Evolutionary conservation across 2,113 vertebrate species (phyloP).

Genomic region (Proterorhinus semilunaris): DNA sequence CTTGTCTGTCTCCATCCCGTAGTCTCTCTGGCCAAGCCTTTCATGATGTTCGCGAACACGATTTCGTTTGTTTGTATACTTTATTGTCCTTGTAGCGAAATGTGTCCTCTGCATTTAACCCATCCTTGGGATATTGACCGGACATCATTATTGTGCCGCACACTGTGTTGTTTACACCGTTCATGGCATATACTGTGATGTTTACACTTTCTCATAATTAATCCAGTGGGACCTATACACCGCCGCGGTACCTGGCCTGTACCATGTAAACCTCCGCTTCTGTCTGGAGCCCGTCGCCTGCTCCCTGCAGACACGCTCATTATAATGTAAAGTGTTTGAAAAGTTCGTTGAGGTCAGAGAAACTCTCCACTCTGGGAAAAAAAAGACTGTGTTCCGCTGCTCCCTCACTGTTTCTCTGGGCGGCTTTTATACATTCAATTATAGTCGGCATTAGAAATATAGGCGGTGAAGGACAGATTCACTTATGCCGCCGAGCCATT

Average conservation of each 20-base stretch:
- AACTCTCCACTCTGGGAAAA: background rate
- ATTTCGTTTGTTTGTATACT: too few relatives aligned
- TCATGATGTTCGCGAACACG: too few relatives aligned
- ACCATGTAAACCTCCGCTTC: background rate
- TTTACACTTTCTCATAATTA: background rate
- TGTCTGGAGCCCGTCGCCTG: background rate
- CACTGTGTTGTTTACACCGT: too few relatives aligned
- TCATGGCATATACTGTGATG: background rate
- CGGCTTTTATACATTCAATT: conserved; percentile 2
- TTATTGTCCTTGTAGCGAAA: too few relatives aligned
- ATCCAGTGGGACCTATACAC: background rate
- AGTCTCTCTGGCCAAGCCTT: background rate
- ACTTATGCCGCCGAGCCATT: conserved; percentile 2
- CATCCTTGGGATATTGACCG: too few relatives aligned
- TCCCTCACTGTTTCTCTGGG: background rate
- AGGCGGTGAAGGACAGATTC: background rate
- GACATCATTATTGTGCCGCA: too few relatives aligned
- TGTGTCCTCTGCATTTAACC: too few relatives aligned
- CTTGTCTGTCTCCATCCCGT: conserved; percentile 11
- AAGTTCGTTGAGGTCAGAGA: background rate
- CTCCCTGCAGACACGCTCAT: background rate
- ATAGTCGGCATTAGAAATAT: conserved; percentile 4
- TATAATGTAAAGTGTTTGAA: conserved; percentile 3
- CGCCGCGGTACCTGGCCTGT: background rate
- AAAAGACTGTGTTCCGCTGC: background rate